phyloP scores from a whole-genome alignment of 1,140 invertebrate species.

The Philotrypesis tridentata region DNA sequence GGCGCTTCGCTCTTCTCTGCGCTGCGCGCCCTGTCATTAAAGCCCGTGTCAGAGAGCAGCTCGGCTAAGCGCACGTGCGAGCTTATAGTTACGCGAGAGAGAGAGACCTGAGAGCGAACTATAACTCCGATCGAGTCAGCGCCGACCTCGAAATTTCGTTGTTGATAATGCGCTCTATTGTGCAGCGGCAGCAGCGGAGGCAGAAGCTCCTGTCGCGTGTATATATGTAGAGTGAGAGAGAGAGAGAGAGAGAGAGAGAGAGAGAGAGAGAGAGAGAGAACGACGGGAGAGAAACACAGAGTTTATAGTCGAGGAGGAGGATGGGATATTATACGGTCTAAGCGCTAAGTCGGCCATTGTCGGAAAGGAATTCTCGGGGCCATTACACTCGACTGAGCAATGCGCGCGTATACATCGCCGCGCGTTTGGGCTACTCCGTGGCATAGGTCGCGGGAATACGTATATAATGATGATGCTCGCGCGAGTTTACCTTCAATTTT shows the following conservation, averaged over 20 bases:
- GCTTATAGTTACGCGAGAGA: background rate
- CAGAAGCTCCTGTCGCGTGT: no score
- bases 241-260: background rate
- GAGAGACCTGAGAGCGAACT: no score
- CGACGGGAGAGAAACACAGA: background rate
- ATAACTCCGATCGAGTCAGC: background rate
- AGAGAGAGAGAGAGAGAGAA: no score
- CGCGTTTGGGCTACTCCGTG: no score
- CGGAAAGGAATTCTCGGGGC: background rate
- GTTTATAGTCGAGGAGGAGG: background rate
- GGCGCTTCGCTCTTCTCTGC: no score
- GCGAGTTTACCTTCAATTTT: no score
- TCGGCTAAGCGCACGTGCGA: background rate
- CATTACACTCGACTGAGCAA: no score
- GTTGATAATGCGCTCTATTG: constrained; percentile 9
- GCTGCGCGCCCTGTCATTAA: constrained; percentile 6
- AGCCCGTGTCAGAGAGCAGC: background rate
- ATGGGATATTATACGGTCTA: background rate
- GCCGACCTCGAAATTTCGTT: constrained; percentile 9
- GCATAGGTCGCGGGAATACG: no score
- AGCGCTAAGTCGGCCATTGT: background rate
- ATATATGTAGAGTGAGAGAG: no score
- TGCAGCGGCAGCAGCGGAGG: background rate
- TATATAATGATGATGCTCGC: no score
- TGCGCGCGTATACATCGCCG: no score